Base-by-base conservation (phyloP, 2,888 invertebrate genomes). In the Aleiodes testaceus region DNA sequence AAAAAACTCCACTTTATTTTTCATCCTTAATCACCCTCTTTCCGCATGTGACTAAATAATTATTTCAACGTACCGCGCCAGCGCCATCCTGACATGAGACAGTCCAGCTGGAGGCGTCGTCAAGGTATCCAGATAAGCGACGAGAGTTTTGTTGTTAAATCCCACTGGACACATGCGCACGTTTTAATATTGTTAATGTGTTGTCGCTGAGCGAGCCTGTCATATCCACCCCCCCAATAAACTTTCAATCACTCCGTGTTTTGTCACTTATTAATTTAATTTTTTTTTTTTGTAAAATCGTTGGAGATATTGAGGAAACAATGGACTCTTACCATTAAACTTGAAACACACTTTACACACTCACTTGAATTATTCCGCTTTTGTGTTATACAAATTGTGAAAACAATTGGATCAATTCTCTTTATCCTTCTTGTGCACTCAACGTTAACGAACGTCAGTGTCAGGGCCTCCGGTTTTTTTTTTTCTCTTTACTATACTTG, bases 1-100 rank as follows among this genome's bases (percentile, higher is more conserved):
- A n/a, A n/a, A 36, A 36, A 36, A 6, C 9, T 36, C 36, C 9
- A 6, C 4, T 36, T 36, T 36, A 36, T 36, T 9, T 36, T 9
- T 2, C n/a, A 36, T 36, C 36, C 36, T 36, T 36, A 2, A 7
- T 26, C 3, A 5, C 26, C 26, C 3, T 5, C 3, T 26, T 26
- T 26, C 5, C 3, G 5, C 26, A 26, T 26, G 26, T 36, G 30
- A 30, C 30, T 55, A 16, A 14, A 7, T 55, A 36, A 36, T n/a
- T n/a, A n/a, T n/a, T n/a, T n/a, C n/a, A 79, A 88, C 90, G 89
- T 89, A 91, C 91, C 91, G 91, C 87, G 91, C 91, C 88, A 91
- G 89, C 88, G 91, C 91, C 91, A 91, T 91, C 89, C 91, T 91
- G 88, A 90, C 91, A 91, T 91, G 90, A 87, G 90, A 90, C 87